A percentile compares a stretch with the other conserved stretches of the same genome.
Evolutionary conservation across 2,888 invertebrate genomes (phyloP).

Genomic region (Drosophila testacea): DNA sequence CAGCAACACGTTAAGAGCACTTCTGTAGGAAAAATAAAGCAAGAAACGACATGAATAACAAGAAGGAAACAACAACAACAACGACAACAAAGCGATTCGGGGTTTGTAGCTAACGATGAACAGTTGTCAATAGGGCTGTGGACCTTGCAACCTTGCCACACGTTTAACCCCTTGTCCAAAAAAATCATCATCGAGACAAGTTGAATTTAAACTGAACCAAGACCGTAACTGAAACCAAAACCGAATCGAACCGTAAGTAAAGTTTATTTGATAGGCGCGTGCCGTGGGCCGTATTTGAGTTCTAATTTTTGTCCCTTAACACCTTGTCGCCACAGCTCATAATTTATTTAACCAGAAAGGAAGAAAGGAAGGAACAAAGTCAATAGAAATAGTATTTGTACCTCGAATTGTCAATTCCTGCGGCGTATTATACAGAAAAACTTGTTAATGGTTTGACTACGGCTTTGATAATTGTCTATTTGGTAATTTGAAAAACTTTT

Average conservation of each 20-base stretch:
- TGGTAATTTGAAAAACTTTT: slow-evolving; percentile 30
- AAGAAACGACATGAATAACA: slow-evolving; percentile 13
- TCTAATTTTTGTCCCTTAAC: slow-evolving; percentile 51
- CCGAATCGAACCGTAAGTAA: slow-evolving; percentile 56
- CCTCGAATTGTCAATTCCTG: slow-evolving; percentile 50
- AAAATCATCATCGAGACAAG: background rate
- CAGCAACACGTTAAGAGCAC: slow-evolving; percentile 37
- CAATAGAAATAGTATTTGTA: slow-evolving; percentile 35
- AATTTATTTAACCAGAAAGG: slow-evolving; percentile 55
- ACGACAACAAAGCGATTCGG: background rate
- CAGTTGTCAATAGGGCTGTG: slow-evolving; percentile 39
- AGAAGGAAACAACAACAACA: slow-evolving; percentile 2
- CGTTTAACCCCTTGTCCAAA: slow-evolving; percentile 24
- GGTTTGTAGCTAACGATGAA: slow-evolving; percentile 54
- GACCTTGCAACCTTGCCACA: background rate
- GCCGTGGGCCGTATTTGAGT: slow-evolving; percentile 44
- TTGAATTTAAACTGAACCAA: background rate
- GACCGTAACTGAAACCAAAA: background rate
- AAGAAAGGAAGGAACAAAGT: slow-evolving; percentile 1
- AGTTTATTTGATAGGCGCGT: slow-evolving; percentile 76
- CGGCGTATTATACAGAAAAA: slow-evolving; percentile 33
- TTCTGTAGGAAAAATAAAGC: slow-evolving; percentile 29
- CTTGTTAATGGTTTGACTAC: slow-evolving; percentile 33
- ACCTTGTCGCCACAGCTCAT: slow-evolving; percentile 60
- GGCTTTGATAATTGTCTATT: slow-evolving; percentile 32